phyloP scores from a whole-genome alignment of 2,797 vertebrate genomes.

The Momotus momota region DNA sequence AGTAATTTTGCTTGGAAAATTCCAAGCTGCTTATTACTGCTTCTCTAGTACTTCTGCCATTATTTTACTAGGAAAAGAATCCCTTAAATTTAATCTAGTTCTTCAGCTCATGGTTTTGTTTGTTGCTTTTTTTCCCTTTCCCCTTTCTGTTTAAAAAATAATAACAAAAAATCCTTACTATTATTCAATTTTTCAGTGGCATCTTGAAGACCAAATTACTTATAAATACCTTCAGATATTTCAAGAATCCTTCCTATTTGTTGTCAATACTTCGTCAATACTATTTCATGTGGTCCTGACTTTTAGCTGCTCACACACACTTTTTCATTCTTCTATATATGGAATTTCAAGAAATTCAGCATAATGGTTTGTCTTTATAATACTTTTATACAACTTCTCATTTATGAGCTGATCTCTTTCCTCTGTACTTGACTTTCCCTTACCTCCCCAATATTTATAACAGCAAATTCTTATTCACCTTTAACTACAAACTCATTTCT shows the following conservation, averaged over 20 bases:
- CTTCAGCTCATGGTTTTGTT: background rate
- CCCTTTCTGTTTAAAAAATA: background rate
- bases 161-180: background rate
- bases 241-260: background rate
- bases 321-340: constrained; percentile 16
- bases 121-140: background rate
- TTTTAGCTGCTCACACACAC: constrained; percentile 1
- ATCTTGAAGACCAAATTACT: background rate
- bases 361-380: background rate
- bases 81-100: background rate
- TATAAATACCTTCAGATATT: background rate
- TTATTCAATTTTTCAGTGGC: background rate
- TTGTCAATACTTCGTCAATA: background rate
- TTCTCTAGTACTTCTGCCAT: background rate
- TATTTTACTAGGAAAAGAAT: constrained; percentile 6
- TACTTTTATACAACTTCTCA: constrained; percentile 12
- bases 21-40: background rate
- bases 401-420: constrained; percentile 1
- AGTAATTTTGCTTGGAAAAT: constrained; percentile 23
- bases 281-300: background rate
- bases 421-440: background rate
- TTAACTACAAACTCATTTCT: background rate
- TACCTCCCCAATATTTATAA: background rate
- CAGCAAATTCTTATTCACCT: background rate
- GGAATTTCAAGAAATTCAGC: constrained; percentile 33